Conservation (phyloP, 2,888 invertebrate species). For the Megaustenia siamemsis region DNA sequence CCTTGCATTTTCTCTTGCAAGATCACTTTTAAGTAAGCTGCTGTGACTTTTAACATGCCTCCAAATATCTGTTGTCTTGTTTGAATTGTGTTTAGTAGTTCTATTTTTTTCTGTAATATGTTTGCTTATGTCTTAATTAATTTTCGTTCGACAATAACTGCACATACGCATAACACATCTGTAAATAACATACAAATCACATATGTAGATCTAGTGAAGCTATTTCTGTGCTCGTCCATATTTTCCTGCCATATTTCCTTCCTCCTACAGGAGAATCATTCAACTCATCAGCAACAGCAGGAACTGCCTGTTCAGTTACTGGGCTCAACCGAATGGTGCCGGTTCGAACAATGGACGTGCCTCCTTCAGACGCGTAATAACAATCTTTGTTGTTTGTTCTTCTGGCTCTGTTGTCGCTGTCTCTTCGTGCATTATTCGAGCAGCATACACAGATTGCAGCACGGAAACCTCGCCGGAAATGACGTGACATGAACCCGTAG, state of each 20-base stretch:
- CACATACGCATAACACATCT: too few relatives aligned
- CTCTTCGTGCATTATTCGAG: conserved; percentile 25
- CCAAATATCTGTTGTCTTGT: too few relatives aligned
- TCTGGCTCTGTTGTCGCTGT: conserved; percentile 15
- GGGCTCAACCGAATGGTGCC: conserved; percentile 43
- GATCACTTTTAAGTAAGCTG: too few relatives aligned
- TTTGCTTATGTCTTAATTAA: too few relatives aligned
- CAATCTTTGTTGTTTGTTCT: conserved; percentile 12
- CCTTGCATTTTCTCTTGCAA: too few relatives aligned
- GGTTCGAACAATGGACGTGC: not conserved
- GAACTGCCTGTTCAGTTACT: conserved; percentile 13
- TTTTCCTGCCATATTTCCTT: conserved; percentile 8
- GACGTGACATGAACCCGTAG: conserved; percentile 88
- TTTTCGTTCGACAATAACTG: too few relatives aligned
- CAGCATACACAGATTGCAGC: conserved; percentile 68
- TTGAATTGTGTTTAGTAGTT: too few relatives aligned
- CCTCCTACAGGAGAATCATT: not conserved
- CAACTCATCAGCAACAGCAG: not conserved
- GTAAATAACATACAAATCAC: too few relatives aligned
- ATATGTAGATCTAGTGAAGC: not conserved
- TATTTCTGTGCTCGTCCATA: conserved; percentile 36
- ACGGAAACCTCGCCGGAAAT: conserved; percentile 83
- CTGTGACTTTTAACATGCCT: too few relatives aligned
- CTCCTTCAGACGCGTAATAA: conserved; percentile 4
- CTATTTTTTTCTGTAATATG: too few relatives aligned